phyloP scores from a whole-genome alignment of 2,113 vertebrate genomes.

The Psammodynastes pulverulentus region DNA sequence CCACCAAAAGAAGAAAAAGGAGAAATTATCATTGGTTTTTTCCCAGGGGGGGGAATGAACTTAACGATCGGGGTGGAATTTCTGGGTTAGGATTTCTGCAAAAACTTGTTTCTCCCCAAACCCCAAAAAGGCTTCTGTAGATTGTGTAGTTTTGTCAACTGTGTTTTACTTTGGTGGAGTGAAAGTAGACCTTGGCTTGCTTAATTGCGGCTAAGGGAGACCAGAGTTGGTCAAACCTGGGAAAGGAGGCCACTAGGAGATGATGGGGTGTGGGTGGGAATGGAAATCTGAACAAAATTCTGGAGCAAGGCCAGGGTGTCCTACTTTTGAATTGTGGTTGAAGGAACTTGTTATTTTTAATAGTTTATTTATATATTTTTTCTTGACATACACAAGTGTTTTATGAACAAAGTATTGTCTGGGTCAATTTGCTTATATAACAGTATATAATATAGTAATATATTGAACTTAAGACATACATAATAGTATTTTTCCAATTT shows the following conservation, averaged over 20 bases:
- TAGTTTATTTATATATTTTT: too few relatives aligned
- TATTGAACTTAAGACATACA: too few relatives aligned
- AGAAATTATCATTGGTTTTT: neutral
- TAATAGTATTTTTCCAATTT: too few relatives aligned
- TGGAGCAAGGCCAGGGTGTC: neutral
- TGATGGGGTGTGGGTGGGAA: neutral
- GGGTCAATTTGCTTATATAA: too few relatives aligned
- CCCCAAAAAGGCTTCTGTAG: neutral
- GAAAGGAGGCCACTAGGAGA: neutral
- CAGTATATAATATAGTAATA: too few relatives aligned
- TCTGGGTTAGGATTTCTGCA: neutral
- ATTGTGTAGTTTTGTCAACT: neutral
- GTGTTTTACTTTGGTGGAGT: neutral
- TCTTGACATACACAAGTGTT: too few relatives aligned
- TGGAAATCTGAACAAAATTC: neutral
- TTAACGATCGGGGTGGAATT: neutral
- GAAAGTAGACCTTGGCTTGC: neutral
- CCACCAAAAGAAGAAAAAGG: neutral
- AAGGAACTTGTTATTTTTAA: neutral
- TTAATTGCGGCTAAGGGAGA: neutral
- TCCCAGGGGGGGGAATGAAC: rapidly evolving
- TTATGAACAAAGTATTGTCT: too few relatives aligned
- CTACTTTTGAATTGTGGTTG: neutral
- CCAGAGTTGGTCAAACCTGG: neutral
- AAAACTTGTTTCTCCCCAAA: neutral